Conservation (phyloP, 2,113 vertebrate species). For the Hemicordylus capensis region DNA sequence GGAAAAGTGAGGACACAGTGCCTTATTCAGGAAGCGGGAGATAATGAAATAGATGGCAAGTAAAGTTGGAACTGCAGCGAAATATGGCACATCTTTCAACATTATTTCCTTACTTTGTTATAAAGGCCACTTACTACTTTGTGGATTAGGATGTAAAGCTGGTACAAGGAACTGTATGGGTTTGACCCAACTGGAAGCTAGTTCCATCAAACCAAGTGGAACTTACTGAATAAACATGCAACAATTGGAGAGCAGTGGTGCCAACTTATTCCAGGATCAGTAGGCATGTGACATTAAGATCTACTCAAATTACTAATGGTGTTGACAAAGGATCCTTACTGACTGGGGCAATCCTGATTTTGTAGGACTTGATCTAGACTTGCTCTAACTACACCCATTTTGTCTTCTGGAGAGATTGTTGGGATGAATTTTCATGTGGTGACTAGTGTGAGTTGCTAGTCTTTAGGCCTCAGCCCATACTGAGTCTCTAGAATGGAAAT, state of each 20-base stretch:
- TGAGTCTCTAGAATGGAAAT: not conserved
- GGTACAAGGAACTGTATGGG: too few relatives aligned
- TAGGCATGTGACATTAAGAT: not conserved
- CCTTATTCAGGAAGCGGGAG: conserved; percentile 71
- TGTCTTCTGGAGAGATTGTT: not conserved
- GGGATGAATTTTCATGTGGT: not conserved
- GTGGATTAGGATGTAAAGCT: not conserved
- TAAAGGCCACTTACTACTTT: conserved; percentile 23
- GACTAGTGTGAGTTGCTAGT: not conserved
- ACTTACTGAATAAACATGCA: not conserved
- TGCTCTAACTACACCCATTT: not conserved
- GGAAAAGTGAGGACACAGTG: conserved; percentile 76
- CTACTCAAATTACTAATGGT: not conserved
- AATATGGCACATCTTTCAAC: conserved; percentile 55
- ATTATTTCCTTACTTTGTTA: conserved; percentile 38
- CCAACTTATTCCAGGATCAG: not conserved
- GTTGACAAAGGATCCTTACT: too few relatives aligned
- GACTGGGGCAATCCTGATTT: not conserved
- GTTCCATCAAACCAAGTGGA: not conserved
- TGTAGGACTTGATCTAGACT: not conserved
- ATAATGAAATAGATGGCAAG: conserved; percentile 71
- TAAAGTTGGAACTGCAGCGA: conserved; percentile 43
- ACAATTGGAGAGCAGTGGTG: not conserved
- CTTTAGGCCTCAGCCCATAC: too few relatives aligned
- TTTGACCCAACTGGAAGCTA: not conserved